A percentile compares a stretch with the other conserved stretches of the same genome.
These are phyloP conservation scores for Chauna torquata DNA, from an alignment of 2,113 vertebrate species.

Conservation along the genomic window DNA sequence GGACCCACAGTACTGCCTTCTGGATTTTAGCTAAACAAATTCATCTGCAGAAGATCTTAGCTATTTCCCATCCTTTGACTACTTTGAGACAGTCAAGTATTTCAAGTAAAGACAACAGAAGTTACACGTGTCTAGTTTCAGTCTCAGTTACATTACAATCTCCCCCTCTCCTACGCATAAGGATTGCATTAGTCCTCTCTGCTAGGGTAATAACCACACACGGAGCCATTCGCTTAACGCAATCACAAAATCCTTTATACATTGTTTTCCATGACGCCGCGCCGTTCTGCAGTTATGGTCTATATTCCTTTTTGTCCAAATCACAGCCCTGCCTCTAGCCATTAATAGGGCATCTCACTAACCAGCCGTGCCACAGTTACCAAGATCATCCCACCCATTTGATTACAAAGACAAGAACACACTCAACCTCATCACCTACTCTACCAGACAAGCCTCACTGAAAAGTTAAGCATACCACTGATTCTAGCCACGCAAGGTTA, in stretches of 20 bases:
- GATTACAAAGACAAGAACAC: background rate
- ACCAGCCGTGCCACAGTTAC: background rate
- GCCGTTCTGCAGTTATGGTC: background rate
- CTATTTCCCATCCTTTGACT: background rate
- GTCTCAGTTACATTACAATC: background rate
- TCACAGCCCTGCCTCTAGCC: background rate
- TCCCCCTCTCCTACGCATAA: background rate
- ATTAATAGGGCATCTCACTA: background rate
- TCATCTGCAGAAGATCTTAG: background rate
- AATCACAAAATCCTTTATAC: background rate
- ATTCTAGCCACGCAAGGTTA: background rate
- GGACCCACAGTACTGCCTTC: background rate
- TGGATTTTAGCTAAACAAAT: background rate
- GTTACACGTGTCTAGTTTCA: background rate
- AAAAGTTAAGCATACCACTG: background rate
- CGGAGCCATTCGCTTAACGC: background rate
- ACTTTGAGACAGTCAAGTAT: background rate
- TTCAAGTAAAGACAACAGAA: background rate
- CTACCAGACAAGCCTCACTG: background rate
- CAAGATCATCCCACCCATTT: background rate
- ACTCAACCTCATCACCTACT: background rate
- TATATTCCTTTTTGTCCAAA: background rate
- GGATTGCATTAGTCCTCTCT: background rate
- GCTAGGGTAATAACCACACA: background rate
- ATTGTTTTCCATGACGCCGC: background rate